phyloP scores from a whole-genome alignment of 2,797 vertebrate genomes.

The Spea hammondii region DNA sequence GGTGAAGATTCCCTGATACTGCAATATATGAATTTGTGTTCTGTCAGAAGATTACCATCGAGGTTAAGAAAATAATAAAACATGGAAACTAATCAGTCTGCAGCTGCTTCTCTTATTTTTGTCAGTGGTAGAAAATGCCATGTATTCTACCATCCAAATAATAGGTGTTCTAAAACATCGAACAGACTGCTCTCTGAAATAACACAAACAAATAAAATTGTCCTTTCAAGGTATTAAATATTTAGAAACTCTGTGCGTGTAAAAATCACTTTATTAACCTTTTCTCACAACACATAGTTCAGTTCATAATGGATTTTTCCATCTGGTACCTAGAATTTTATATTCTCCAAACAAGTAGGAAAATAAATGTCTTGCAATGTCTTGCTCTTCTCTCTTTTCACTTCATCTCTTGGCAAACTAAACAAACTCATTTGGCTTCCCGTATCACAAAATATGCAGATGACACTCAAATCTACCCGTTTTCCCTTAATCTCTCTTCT shows the following conservation, averaged over 20 bases:
- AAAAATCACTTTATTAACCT: conserved; percentile 12
- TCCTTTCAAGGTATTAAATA: conserved; percentile 11
- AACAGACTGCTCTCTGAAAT: neutral
- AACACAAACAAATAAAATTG: conserved; percentile 2
- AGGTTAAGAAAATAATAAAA: no score
- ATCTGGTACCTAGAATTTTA: neutral
- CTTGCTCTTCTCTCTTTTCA: no score
- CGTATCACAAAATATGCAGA: no score
- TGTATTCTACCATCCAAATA: neutral
- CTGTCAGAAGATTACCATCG: no score
- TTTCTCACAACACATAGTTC: neutral
- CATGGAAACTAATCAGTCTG: neutral
- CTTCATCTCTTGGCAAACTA: no score
- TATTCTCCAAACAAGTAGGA: neutral
- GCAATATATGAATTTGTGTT: no score
- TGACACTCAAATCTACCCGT: no score
- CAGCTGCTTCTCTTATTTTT: conserved; percentile 9
- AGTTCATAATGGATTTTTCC: neutral
- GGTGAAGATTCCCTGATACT: no score
- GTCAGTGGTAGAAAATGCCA: conserved; percentile 7
- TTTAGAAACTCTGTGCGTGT: neutral
- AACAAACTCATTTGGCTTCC: no score
- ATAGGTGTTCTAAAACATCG: neutral
- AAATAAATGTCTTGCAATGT: no score
- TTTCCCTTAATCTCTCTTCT: no score